Conservation (phyloP, 2,797 vertebrate species). For the Muscicapa comitata region DNA sequence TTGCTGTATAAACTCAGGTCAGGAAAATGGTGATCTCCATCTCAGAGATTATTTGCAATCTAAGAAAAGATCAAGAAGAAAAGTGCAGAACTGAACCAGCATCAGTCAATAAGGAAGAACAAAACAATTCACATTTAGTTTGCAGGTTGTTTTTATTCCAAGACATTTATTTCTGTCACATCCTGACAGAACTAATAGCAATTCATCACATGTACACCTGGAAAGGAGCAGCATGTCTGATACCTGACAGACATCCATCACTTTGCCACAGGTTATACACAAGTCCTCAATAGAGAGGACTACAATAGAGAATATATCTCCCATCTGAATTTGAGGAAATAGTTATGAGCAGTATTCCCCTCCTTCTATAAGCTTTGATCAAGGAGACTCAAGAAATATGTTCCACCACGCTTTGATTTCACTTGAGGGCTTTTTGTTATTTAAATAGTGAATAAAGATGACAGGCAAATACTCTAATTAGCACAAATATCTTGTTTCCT, state of each 20-base stretch:
- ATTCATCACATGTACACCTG: background rate
- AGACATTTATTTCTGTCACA: background rate
- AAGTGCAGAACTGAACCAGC: background rate
- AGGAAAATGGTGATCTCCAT: background rate
- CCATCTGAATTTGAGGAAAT: background rate
- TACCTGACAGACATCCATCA: background rate
- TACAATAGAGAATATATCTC: background rate
- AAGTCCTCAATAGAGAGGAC: background rate
- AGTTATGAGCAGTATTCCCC: background rate
- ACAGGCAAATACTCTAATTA: constrained; percentile 36
- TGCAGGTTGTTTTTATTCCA: background rate
- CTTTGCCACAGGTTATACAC: background rate
- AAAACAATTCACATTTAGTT: background rate
- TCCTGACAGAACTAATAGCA: background rate
- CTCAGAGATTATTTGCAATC: background rate
- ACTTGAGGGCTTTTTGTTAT: constrained; percentile 32
- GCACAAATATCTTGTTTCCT: constrained; percentile 13
- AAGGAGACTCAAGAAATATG: background rate
- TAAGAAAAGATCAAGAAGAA: background rate
- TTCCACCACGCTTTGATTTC: constrained; percentile 20
- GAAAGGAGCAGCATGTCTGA: background rate
- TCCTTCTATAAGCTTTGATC: constrained; percentile 13
- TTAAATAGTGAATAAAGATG: constrained; percentile 43
- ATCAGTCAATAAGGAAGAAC: background rate
- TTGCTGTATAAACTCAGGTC: background rate